Evolutionary conservation across 2,797 vertebrate genomes (phyloP).

Genomic region (Dromococcyx pavoninus): DNA sequence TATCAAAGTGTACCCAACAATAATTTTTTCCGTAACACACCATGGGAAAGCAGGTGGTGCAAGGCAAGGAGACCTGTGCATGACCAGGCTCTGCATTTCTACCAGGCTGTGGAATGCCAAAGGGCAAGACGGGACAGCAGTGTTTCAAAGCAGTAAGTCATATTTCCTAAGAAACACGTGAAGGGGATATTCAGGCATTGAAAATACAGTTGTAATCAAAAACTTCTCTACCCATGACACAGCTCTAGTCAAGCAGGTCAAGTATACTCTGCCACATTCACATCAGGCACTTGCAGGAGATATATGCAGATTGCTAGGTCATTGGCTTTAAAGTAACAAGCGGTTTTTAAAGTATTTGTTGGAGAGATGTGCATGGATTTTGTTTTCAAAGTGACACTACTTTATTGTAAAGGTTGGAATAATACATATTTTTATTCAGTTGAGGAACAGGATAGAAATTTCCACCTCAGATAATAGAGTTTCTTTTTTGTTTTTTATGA

Average conservation of each 20-base stretch:
- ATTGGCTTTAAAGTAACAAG: not conserved
- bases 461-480: accelerated
- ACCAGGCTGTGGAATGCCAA: not conserved
- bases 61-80: not conserved
- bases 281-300: not conserved
- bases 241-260: not conserved
- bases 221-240: not conserved
- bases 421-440: not conserved
- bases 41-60: not conserved
- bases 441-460: not conserved
- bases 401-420: not conserved
- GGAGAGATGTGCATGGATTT: not conserved
- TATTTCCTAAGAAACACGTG: not conserved
- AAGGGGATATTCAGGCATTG: not conserved
- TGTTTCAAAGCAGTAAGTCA: not conserved
- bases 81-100: not conserved
- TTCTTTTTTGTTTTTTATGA: not conserved
- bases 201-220: not conserved
- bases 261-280: not conserved
- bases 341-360: not conserved
- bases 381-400: no score
- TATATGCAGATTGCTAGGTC: not conserved
- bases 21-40: not conserved
- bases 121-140: not conserved
- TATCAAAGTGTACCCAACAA: not conserved